A percentile compares a stretch with the other conserved stretches of the same genome.
Conservation (phyloP, 2,888 invertebrate genomes). For the Mythimna lalbum region DNA sequence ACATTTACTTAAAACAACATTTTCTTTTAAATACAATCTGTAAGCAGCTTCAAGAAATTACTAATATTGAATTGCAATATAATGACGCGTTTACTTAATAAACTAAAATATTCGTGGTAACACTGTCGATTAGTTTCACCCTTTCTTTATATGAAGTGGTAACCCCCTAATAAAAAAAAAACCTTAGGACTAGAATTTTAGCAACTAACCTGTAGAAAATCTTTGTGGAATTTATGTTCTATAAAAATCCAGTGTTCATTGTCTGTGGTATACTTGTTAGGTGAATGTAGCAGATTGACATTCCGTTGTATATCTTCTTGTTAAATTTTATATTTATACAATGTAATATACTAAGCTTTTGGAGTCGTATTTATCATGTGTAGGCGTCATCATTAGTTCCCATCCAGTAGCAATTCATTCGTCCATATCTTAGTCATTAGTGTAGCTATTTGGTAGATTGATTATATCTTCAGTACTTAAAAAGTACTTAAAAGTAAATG, state of each 20-base stretch:
- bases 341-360: slow-evolving; percentile 68
- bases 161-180: slow-evolving; percentile 47
- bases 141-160: slow-evolving; percentile 44
- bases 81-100: background rate
- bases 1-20: background rate
- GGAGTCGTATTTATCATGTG: slow-evolving; percentile 70
- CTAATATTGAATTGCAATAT: background rate
- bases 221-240: slow-evolving; percentile 54
- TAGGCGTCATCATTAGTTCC: slow-evolving; percentile 73
- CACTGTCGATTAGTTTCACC: slow-evolving; percentile 40
- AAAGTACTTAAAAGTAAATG: slow-evolving; percentile 80
- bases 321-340: slow-evolving; percentile 66
- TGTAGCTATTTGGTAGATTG: slow-evolving; percentile 74
- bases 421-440: slow-evolving; percentile 90
- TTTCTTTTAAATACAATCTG: slow-evolving; percentile 5
- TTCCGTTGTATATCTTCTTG: slow-evolving; percentile 72
- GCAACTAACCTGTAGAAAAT: slow-evolving; percentile 43
- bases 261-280: slow-evolving; percentile 77
- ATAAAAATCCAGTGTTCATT: slow-evolving; percentile 77
- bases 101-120: slow-evolving; percentile 48
- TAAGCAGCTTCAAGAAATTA: background rate
- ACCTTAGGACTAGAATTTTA: slow-evolving; percentile 37
- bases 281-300: slow-evolving; percentile 70
- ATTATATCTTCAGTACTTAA: slow-evolving; percentile 80
- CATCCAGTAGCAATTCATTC: slow-evolving; percentile 85